phyloP scores from a whole-genome alignment of 2,113 vertebrate genomes.

The Sphaerodactylus townsendi region DNA sequence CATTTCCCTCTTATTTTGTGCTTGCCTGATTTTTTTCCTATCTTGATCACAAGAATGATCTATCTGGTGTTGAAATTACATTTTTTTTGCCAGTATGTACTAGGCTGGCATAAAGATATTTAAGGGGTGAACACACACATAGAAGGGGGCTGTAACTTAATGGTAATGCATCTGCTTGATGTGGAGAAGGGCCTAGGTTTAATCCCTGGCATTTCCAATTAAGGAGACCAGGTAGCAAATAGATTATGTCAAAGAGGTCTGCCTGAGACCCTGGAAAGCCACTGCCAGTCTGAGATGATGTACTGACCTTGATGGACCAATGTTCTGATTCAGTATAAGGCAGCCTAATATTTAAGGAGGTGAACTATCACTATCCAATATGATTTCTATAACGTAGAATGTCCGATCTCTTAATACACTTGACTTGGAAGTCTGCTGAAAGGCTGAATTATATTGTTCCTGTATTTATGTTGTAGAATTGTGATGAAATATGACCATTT shows the following conservation, averaged over 20 bases:
- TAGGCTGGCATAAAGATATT: background rate
- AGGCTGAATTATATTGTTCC: background rate
- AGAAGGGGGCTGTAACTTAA: too few relatives aligned
- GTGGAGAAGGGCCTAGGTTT: too few relatives aligned
- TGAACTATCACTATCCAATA: background rate
- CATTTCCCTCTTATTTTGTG: constrained; percentile 60
- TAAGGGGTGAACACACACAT: background rate
- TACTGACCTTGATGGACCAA: too few relatives aligned
- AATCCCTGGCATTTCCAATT: too few relatives aligned
- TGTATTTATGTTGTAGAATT: background rate
- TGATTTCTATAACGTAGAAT: background rate
- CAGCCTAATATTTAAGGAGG: background rate
- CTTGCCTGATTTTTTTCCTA: background rate
- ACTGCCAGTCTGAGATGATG: too few relatives aligned
- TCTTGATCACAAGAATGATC: background rate
- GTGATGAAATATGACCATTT: background rate
- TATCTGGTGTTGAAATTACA: background rate
- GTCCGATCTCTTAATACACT: background rate
- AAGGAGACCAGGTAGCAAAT: too few relatives aligned
- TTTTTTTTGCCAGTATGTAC: background rate
- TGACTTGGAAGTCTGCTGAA: background rate
- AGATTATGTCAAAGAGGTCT: too few relatives aligned
- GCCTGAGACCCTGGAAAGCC: too few relatives aligned
- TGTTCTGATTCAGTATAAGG: too few relatives aligned
- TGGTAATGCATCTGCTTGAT: too few relatives aligned